Evolutionary conservation across 1,140 invertebrate species (phyloP).

Genomic region (Hydropsyche tenuis): DNA sequence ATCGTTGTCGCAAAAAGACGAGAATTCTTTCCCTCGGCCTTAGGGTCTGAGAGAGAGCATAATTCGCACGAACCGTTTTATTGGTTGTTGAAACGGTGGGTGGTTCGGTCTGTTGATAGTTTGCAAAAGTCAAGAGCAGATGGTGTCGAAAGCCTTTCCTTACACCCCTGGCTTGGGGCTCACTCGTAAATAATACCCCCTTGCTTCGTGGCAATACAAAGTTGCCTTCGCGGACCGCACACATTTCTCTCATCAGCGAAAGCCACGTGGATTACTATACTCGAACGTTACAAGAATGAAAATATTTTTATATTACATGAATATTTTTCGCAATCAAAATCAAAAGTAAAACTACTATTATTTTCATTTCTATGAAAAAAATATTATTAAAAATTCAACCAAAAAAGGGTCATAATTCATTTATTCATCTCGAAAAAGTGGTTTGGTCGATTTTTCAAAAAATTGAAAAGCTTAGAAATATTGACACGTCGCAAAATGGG

Average conservation of each 20-base stretch:
- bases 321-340: too few relatives aligned
- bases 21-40: too few relatives aligned
- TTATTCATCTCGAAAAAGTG: too few relatives aligned
- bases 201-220: slow-evolving; percentile 32
- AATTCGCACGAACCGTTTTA: slow-evolving; percentile 12
- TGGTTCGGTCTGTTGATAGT: slow-evolving; percentile 15
- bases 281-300: too few relatives aligned
- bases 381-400: too few relatives aligned
- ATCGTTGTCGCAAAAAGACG: too few relatives aligned
- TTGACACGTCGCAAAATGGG: neutral
- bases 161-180: slow-evolving; percentile 12
- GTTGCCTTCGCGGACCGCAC: slow-evolving; percentile 20
- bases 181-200: slow-evolving; percentile 35
- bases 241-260: slow-evolving; percentile 10
- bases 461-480: too few relatives aligned
- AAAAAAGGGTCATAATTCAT: too few relatives aligned
- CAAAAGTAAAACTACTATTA: too few relatives aligned
- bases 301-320: too few relatives aligned
- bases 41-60: neutral
- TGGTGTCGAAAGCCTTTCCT: slow-evolving; percentile 35
- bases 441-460: too few relatives aligned
- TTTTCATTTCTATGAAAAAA: too few relatives aligned
- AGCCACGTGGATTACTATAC: slow-evolving; percentile 26
- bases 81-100: slow-evolving; percentile 3
- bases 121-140: slow-evolving; percentile 38